Conservation (phyloP, 1,140 invertebrate species). For the Drosophila dunni region DNA sequence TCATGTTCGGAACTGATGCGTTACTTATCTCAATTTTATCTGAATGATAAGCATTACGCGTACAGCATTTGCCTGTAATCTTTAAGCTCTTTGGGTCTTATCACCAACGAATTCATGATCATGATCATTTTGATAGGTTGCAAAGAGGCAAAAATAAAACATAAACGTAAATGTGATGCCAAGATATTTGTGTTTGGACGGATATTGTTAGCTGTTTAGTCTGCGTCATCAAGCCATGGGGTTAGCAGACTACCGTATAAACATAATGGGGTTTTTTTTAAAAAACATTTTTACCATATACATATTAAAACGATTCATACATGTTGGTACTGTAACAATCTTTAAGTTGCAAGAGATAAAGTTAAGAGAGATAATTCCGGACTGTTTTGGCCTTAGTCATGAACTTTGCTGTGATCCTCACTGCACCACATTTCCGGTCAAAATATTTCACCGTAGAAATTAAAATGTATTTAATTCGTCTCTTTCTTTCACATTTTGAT, state of each 20-base stretch:
- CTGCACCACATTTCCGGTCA: conserved; percentile 32
- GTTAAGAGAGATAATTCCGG: conserved; percentile 28
- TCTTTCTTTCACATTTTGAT: conserved; percentile 14
- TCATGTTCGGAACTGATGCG: conserved; percentile 19
- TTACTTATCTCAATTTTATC: conserved; percentile 31
- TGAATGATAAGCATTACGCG: conserved; percentile 23
- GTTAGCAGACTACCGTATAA: conserved; percentile 31
- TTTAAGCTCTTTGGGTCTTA: conserved; percentile 14
- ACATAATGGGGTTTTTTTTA: conserved; percentile 7
- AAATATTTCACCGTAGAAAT: not conserved
- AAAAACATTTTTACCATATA: too few relatives aligned
- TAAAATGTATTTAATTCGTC: not conserved
- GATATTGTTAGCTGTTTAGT: conserved; percentile 4
- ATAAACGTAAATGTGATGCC: conserved; percentile 14
- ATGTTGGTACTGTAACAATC: conserved; percentile 1
- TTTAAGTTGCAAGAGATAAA: conserved; percentile 10
- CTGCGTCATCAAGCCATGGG: conserved; percentile 38
- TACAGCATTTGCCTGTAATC: conserved; percentile 23
- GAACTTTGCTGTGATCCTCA: conserved; percentile 24
- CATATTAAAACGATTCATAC: not conserved
- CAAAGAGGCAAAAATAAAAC: conserved; percentile 8
- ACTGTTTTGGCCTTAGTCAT: conserved; percentile 27
- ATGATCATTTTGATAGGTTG: conserved; percentile 36
- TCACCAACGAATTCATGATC: conserved; percentile 40
- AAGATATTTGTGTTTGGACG: conserved; percentile 1